Conservation (phyloP, 2,113 vertebrate genomes). For the Noctilio leporinus region DNA sequence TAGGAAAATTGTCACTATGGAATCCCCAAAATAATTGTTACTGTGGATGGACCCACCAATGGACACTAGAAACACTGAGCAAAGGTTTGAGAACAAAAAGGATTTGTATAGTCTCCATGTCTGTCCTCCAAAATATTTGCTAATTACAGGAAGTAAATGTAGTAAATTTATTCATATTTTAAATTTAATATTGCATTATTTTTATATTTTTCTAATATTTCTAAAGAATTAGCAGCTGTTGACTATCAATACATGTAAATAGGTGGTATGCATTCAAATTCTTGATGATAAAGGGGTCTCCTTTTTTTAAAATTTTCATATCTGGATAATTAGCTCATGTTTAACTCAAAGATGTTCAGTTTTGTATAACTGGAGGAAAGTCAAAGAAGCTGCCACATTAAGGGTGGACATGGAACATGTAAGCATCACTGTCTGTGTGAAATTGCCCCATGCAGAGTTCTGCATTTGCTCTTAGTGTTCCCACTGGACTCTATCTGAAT, state of each 20-base stretch:
- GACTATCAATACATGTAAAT: neutral
- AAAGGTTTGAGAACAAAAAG: neutral
- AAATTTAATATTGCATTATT: neutral
- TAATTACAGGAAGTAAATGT: neutral
- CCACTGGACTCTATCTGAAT: neutral
- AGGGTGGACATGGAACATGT: neutral
- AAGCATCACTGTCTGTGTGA: neutral
- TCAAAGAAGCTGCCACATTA: neutral
- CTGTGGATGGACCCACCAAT: neutral
- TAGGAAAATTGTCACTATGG: neutral
- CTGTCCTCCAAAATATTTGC: neutral
- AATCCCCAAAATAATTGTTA: neutral
- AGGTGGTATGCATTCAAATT: neutral
- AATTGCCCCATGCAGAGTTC: neutral
- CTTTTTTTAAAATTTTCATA: neutral
- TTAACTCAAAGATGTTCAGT: neutral
- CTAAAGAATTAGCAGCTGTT: neutral
- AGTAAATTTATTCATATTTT: neutral
- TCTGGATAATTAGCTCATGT: neutral
- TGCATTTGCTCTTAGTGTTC: neutral
- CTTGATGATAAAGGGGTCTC: neutral
- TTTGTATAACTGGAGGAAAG: neutral
- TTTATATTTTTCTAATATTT: neutral
- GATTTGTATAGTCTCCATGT: neutral
- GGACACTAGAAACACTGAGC: neutral